Percentiles rank a stretch among this genome's conserved stretches.
phyloP scores from a whole-genome alignment of 64 coral and sea anemone species.

The Montipora foliosa region DNA sequence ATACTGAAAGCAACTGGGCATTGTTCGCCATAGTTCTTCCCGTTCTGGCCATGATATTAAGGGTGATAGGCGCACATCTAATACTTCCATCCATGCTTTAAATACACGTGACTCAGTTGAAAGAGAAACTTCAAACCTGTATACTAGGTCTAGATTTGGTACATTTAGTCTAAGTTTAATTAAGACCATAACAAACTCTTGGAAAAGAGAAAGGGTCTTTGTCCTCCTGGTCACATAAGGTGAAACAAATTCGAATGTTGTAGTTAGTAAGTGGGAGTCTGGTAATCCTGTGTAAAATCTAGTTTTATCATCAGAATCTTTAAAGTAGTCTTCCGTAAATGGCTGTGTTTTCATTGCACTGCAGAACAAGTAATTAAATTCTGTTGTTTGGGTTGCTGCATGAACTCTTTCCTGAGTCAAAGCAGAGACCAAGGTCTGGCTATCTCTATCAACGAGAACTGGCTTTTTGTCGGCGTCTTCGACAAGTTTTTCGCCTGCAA shows the following conservation, averaged over 20 bases:
- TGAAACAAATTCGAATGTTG: constrained; percentile 41
- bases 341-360: constrained; percentile 49
- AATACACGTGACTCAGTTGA: constrained; percentile 34
- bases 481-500: too few species aligned
- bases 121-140: constrained; percentile 49
- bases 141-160: constrained; percentile 43
- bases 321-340: constrained; percentile 51
- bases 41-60: constrained; percentile 42
- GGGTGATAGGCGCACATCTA: constrained; percentile 46
- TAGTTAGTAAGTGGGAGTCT: constrained; percentile 30
- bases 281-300: constrained; percentile 37
- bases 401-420: constrained; percentile 31
- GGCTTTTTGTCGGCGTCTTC: too few species aligned
- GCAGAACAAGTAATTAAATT: constrained; percentile 52
- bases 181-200: constrained; percentile 43
- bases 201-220: constrained; percentile 49
- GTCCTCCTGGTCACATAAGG: constrained; percentile 34
- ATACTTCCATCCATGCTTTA: constrained; percentile 50
- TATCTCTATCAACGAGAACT: too few species aligned
- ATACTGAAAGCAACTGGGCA: constrained; percentile 36
- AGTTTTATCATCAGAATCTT: constrained; percentile 42
- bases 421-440: too few species aligned
- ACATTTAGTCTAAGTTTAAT: constrained; percentile 53
- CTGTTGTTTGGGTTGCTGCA: constrained; percentile 31
- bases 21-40: constrained; percentile 49